A percentile compares a stretch with the other conserved stretches of the same genome.
These are phyloP conservation scores for Philopedon plagiatum DNA, from an alignment of 2,888 invertebrate genomes.

Conservation along the genomic window DNA sequence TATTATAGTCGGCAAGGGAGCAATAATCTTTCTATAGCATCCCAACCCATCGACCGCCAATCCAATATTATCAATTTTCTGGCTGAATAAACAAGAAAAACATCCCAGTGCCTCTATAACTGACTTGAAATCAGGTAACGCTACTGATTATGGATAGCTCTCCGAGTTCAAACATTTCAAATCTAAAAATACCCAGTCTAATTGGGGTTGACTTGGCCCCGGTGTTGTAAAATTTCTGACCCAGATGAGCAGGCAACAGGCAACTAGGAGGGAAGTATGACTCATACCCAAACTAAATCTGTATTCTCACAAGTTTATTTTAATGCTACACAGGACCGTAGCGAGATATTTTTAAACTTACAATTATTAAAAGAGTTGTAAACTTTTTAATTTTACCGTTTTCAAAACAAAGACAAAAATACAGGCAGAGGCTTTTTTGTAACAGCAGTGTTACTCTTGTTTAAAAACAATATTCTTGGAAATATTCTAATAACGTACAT, in stretches of 20 bases:
- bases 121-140: neutral
- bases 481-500: too few species aligned
- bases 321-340: conserved; percentile 45
- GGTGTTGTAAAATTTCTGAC: conserved; percentile 52
- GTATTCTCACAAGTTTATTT: conserved; percentile 55
- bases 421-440: too few species aligned
- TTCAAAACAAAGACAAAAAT: too few species aligned
- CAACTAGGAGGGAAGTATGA: conserved; percentile 56
- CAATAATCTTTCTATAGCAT: too few species aligned
- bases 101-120: neutral
- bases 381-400: too few species aligned
- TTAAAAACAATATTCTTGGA: too few species aligned
- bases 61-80: too few species aligned
- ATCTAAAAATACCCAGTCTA: conserved; percentile 49
- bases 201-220: conserved; percentile 52
- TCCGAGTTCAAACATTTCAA: conserved; percentile 21
- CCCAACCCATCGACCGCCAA: too few species aligned
- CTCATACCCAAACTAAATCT: conserved; percentile 56
- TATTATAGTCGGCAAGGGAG: too few species aligned
- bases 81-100: too few species aligned
- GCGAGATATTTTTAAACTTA: neutral
- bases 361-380: too few species aligned
- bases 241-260: conserved; percentile 57
- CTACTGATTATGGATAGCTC: neutral
- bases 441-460: too few species aligned